Percentiles rank a stretch among this genome's conserved stretches.
These are phyloP conservation scores for Caenorhabditis macrosperma DNA, from an alignment of 2,888 invertebrate genomes.

Conservation along the genomic window DNA sequence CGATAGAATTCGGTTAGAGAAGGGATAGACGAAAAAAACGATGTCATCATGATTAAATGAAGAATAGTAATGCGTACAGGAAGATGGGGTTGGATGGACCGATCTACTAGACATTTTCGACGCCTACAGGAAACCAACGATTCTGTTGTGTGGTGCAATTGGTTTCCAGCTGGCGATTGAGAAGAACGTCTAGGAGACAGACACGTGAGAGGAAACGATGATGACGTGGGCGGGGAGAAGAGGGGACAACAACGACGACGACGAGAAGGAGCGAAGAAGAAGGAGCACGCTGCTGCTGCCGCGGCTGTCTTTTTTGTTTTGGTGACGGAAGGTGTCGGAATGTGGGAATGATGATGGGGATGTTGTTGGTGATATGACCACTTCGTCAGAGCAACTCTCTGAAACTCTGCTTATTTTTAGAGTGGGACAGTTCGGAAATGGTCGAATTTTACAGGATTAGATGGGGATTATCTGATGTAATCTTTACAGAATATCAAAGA, in stretches of 20 bases:
- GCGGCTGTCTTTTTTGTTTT: no score
- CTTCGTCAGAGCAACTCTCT: not conserved
- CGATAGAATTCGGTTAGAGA: no score
- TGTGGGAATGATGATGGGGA: not conserved
- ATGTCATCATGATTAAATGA: not conserved
- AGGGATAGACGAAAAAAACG: constrained; percentile 1
- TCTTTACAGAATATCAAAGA: not conserved
- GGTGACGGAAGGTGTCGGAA: no score
- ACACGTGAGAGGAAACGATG: constrained; percentile 20
- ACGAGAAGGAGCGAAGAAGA: not conserved
- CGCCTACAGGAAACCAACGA: not conserved
- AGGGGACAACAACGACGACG: not conserved
- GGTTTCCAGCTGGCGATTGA: not conserved
- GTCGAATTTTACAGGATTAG: no score
- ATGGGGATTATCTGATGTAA: not conserved
- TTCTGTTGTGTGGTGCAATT: not conserved
- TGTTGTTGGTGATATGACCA: not conserved
- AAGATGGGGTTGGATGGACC: not conserved
- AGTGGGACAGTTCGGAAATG: not conserved
- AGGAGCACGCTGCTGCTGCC: no score
- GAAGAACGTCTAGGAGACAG: constrained; percentile 8
- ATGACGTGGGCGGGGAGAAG: not conserved
- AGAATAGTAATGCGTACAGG: constrained; percentile 22
- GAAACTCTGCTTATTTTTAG: constrained; percentile 3
- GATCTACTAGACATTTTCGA: not conserved